Evolutionary conservation across 2,888 invertebrate genomes (phyloP), one percentile per base, ranked within the genome.

Genomic region (Lottia gigantea): DNA sequence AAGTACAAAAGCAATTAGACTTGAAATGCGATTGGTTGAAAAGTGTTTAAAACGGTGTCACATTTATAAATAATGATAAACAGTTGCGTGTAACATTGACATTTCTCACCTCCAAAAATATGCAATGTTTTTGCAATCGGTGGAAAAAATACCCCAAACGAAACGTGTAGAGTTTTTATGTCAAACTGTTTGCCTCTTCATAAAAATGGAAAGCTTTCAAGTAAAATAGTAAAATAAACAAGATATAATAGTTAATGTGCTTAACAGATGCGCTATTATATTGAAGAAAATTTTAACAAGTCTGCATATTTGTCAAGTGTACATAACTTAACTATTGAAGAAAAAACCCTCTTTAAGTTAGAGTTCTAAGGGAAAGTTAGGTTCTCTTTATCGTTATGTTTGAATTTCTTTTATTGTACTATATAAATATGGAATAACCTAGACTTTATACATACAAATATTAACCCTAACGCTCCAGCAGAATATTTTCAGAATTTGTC

Each of bases 91-190:
- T 55, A 23, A 55, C 19, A 55, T 55, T 55, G 55, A 55, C 55
- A 55, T 55, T 55, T 55, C 55, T 55, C 55, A 55, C 55, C 55
- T 55, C 23, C 55, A 55, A 55, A 55, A 55, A 55, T 55, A 55
- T 55, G 55, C 55, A 55, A 14, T 55, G 55, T 55, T 55, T 55
- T 55, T 55, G 23, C 55, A 55, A 55, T 55, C 19, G 55, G 55
- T 23, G 55, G 55, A 55, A 55, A 55, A 55, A 55, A 55, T 55
- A 55, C 12, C 65, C n/a, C 15, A 65, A 31, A 65, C 65, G 46
- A 65, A 45, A 65, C 46, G 65, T 65, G 65, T 31, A 26, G 65
- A 65, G 65, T 65, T 45, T 65, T 31, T 31, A 45, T 45, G 40
- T 31, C 40, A 65, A 65, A 45, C 40, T 65, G 46, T 64, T 40